Percentiles rank a stretch among this genome's conserved stretches.
phyloP scores from a whole-genome alignment of 2,797 vertebrate species.

The Clangula hyemalis region DNA sequence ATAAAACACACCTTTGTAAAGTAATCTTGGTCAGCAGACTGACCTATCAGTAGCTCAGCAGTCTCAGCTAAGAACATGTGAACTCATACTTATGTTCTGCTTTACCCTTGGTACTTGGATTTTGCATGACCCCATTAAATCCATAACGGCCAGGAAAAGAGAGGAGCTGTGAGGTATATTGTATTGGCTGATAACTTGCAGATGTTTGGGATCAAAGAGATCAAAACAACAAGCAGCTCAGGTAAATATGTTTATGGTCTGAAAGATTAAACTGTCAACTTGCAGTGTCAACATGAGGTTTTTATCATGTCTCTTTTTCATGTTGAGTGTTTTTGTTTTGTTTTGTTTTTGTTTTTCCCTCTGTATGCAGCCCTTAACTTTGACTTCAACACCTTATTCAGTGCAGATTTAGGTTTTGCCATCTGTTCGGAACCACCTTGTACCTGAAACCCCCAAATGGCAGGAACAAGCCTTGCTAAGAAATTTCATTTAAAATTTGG shows the following conservation, averaged over 20 bases:
- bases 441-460: not conserved
- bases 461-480: not conserved
- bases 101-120: not conserved
- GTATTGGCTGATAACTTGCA: not conserved
- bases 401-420: not conserved
- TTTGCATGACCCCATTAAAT: not conserved
- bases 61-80: not conserved
- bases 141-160: not conserved
- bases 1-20: accelerated
- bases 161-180: not conserved
- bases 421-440: not conserved
- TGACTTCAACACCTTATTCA: too few species aligned
- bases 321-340: not conserved
- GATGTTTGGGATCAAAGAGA: not conserved
- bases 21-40: not conserved
- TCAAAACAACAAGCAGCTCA: not conserved
- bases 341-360: not conserved
- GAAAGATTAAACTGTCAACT: not conserved
- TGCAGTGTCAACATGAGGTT: not conserved
- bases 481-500: not conserved
- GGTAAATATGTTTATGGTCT: not conserved
- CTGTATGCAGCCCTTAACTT: not conserved
- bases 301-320: not conserved
- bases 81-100: not conserved
- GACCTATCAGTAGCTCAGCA: not conserved